phyloP scores from a whole-genome alignment of 2,888 invertebrate species.

The Rhamphomyia laevipes region DNA sequence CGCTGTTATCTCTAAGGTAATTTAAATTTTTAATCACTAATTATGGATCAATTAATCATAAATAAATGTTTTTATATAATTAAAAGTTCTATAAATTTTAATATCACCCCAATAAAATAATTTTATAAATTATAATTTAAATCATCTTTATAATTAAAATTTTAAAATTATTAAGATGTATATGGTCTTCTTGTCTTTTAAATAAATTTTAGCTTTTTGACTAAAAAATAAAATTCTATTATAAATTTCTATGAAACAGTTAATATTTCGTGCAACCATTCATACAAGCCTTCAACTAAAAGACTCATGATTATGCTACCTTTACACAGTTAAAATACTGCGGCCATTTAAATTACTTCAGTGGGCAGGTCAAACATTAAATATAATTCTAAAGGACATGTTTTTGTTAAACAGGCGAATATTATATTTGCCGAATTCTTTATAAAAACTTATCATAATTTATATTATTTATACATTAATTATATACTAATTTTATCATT shows the following conservation, averaged over 20 bases:
- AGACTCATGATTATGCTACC: constrained; percentile 72
- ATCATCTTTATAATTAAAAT: constrained; percentile 32
- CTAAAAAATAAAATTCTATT: constrained; percentile 45
- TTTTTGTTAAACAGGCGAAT: constrained; percentile 68
- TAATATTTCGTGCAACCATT: constrained; percentile 56
- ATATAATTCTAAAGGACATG: constrained; percentile 54
- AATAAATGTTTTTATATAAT: constrained; percentile 34
- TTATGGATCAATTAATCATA: constrained; percentile 44
- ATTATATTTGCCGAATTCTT: constrained; percentile 54
- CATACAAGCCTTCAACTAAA: constrained; percentile 70
- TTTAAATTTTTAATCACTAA: constrained; percentile 53
- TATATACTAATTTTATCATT: constrained; percentile 50
- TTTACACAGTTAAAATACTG: constrained; percentile 68
- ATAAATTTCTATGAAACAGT: constrained; percentile 44
- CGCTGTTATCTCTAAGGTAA: constrained; percentile 80
- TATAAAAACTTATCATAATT: constrained; percentile 37
- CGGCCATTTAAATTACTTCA: constrained; percentile 60
- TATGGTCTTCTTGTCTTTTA: constrained; percentile 70
- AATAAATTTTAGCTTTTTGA: constrained; percentile 54
- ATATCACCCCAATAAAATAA: constrained; percentile 54
- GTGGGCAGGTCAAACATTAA: constrained; percentile 61
- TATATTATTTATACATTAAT: constrained; percentile 22
- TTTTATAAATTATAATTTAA: constrained; percentile 25
- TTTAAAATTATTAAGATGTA: constrained; percentile 49
- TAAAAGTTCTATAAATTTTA: constrained; percentile 48